These are phyloP conservation scores for Ooceraea biroi DNA, from an alignment of 1,140 invertebrate species.

Conservation along the genomic window DNA sequence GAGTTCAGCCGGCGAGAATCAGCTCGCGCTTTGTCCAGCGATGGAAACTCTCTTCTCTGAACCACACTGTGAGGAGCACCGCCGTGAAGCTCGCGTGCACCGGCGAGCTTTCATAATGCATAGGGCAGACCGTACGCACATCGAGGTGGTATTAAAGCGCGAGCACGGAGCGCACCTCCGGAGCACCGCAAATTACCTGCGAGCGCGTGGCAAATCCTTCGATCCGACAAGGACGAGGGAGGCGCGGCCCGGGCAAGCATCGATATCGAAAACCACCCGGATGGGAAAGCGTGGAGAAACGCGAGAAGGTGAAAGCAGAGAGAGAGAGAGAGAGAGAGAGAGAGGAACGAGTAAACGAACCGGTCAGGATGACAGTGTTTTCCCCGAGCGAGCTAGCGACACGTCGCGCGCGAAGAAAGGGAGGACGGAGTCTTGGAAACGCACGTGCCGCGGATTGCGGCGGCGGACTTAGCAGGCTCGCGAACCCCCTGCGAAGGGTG, in stretches of 20 bases:
- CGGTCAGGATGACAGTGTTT: not conserved
- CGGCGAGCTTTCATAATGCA: constrained; percentile 38
- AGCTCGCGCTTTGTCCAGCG: not conserved
- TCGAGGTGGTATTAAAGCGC: constrained; percentile 49
- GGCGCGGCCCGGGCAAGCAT: not conserved
- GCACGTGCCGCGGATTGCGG: constrained; percentile 72
- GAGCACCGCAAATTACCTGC: constrained; percentile 52
- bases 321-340: constrained; percentile 7
- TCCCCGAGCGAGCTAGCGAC: not conserved
- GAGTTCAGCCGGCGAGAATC: not conserved
- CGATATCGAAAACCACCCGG: constrained; percentile 41
- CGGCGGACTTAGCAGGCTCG: constrained; percentile 69
- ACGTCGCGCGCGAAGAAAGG: constrained; percentile 2
- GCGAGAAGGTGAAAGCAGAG: not conserved
- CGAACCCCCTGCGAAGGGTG: constrained; percentile 2
- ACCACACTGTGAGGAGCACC: not conserved
- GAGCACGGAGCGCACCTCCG: constrained; percentile 61
- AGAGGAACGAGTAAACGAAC: not conserved
- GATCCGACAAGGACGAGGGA: constrained; percentile 8
- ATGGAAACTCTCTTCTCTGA: not conserved
- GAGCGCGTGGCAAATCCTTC: constrained; percentile 40
- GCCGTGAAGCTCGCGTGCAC: not conserved
- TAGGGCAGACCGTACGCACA: constrained; percentile 9
- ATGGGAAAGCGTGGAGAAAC: not conserved
- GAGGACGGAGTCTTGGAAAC: constrained; percentile 55